Conservation (phyloP, 2,888 invertebrate genomes). For the Oxytorus armatus region DNA sequence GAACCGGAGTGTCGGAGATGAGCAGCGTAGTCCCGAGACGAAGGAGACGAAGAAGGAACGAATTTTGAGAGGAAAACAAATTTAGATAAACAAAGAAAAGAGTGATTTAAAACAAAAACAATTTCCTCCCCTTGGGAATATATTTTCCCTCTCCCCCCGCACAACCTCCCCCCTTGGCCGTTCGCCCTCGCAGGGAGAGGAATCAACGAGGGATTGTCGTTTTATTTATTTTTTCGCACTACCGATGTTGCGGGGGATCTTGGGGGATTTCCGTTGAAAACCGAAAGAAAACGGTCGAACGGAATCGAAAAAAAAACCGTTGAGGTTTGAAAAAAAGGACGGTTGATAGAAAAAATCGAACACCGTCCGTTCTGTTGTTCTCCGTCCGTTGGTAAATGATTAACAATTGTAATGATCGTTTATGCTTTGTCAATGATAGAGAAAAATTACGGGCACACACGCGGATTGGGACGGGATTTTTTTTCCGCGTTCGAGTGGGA, state of each 20-base stretch:
- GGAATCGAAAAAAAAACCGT: too few relatives aligned
- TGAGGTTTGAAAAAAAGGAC: too few relatives aligned
- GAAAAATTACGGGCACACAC: too few relatives aligned
- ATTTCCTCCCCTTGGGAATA: too few relatives aligned
- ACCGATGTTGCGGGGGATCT: conserved; percentile 31
- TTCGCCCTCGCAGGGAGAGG: conserved; percentile 21
- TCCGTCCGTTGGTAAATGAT: too few relatives aligned
- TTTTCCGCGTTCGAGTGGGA: too few relatives aligned
- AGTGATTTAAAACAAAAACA: too few relatives aligned
- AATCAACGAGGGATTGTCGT: conserved; percentile 4
- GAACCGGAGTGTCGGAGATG: conserved; percentile 56
- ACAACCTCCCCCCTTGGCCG: not conserved
- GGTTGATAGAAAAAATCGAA: not conserved
- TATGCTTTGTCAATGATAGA: too few relatives aligned
- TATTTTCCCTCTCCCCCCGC: not conserved
- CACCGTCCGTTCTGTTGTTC: too few relatives aligned
- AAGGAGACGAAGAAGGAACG: conserved; percentile 9
- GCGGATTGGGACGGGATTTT: too few relatives aligned
- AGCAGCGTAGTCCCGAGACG: conserved; percentile 17
- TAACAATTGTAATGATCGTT: too few relatives aligned
- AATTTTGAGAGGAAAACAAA: conserved; percentile 18
- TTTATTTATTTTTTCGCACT: conserved; percentile 6
- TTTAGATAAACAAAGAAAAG: too few relatives aligned
- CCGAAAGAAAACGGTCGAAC: conserved; percentile 3
- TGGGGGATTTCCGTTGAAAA: not conserved